Percentiles rank a stretch among this genome's conserved stretches.
phyloP scores from a whole-genome alignment of 2,888 invertebrate species.

The Dione vanillae region DNA sequence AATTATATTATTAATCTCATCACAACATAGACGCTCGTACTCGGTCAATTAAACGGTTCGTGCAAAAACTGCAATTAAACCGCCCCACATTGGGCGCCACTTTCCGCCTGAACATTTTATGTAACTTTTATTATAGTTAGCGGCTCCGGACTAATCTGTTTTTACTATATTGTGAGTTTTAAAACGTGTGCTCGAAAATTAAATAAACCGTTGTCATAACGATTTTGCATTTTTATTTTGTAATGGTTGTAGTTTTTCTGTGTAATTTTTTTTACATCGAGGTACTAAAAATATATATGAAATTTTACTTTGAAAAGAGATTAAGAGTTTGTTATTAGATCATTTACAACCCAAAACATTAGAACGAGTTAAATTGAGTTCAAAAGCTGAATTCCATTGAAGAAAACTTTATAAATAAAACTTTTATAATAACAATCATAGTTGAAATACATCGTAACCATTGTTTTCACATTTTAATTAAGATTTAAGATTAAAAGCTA shows the following conservation, averaged over 20 bases:
- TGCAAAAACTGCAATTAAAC: constrained; percentile 44
- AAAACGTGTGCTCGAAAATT: constrained; percentile 28
- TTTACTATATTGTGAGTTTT: constrained; percentile 35
- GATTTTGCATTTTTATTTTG: constrained; percentile 19
- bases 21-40: constrained; percentile 35
- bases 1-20: constrained; percentile 38
- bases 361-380: constrained; percentile 15
- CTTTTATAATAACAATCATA: constrained; percentile 2
- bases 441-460: constrained; percentile 32
- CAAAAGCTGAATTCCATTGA: constrained; percentile 1
- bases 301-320: background rate
- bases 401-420: constrained; percentile 16
- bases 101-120: constrained; percentile 32
- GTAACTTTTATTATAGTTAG: constrained; percentile 39
- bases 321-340: background rate
- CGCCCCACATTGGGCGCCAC: constrained; percentile 41
- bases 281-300: background rate
- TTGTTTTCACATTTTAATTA: constrained; percentile 38
- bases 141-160: constrained; percentile 38
- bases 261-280: constrained; percentile 10
- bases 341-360: background rate
- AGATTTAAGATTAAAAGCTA: constrained; percentile 39
- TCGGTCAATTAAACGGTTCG: constrained; percentile 39
- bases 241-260: background rate
- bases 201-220: constrained; percentile 29